Percentiles rank a stretch among this genome's conserved stretches.
These are phyloP conservation scores for Bombus superbus DNA, from an alignment of 1,140 invertebrate genomes.

Conservation along the genomic window DNA sequence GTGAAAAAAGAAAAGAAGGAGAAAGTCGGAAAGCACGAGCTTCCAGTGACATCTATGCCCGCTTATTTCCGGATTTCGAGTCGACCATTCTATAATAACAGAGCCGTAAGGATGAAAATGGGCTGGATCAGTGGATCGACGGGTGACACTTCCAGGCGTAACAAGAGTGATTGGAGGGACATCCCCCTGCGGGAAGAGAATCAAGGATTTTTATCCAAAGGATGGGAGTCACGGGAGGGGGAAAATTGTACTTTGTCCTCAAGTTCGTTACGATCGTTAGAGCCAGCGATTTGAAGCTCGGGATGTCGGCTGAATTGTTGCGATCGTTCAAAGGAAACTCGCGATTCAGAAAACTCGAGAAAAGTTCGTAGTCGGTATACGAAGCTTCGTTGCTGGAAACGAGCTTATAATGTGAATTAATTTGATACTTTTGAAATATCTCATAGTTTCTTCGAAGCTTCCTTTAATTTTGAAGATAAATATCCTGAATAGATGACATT, in stretches of 20 bases:
- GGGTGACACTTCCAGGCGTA: conserved; percentile 70
- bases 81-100: conserved; percentile 65
- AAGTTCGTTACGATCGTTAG: conserved; percentile 36
- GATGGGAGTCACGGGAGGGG: conserved; percentile 80
- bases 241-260: conserved; percentile 62
- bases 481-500: too few species aligned
- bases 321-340: too few species aligned
- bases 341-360: background rate
- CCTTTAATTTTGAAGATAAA: too few species aligned
- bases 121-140: conserved; percentile 72
- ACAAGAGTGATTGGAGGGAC: conserved; percentile 63
- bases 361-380: background rate
- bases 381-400: background rate
- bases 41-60: background rate
- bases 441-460: background rate
- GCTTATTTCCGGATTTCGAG: conserved; percentile 23
- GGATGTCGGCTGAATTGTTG: too few species aligned
- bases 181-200: conserved; percentile 79
- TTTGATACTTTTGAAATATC: background rate
- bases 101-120: conserved; percentile 69
- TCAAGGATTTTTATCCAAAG: conserved; percentile 75
- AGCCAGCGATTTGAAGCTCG: too few species aligned
- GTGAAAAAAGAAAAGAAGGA: too few species aligned
- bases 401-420: background rate
- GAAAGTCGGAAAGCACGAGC: background rate